Evolutionary conservation across 2,113 vertebrate genomes (phyloP).

Genomic region (Neotoma lepida): DNA sequence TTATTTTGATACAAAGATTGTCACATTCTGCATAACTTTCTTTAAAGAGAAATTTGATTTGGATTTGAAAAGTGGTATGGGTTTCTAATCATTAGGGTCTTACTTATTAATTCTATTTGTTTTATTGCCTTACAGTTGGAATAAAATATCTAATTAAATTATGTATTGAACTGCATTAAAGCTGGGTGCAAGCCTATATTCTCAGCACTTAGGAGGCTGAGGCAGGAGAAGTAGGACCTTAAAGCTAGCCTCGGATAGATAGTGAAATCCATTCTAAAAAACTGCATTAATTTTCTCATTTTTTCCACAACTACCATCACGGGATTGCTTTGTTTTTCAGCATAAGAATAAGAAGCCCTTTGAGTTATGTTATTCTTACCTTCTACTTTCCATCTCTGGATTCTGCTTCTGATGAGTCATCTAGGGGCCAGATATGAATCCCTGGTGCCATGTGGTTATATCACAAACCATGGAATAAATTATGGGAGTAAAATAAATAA

Average conservation of each 20-base stretch:
- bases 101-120: conserved; percentile 8
- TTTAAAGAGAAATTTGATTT: conserved; percentile 15
- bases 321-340: background rate
- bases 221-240: no score
- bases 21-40: conserved; percentile 16
- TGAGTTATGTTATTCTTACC: background rate
- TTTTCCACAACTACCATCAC: background rate
- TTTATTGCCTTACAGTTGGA: background rate
- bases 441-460: background rate
- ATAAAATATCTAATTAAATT: conserved; percentile 13
- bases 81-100: background rate
- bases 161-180: conserved; percentile 26
- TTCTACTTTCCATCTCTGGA: background rate
- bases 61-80: background rate
- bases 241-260: background rate
- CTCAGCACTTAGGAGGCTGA: background rate
- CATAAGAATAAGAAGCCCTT: background rate
- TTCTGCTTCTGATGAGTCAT: background rate
- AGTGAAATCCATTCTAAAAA: background rate
- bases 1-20: background rate
- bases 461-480: background rate
- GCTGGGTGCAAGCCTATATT: background rate
- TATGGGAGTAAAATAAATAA: background rate
- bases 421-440: background rate
- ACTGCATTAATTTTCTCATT: background rate